These are phyloP conservation scores for Linurgus olivaceus DNA, from an alignment of 2,797 vertebrate species.

Conservation along the genomic window DNA sequence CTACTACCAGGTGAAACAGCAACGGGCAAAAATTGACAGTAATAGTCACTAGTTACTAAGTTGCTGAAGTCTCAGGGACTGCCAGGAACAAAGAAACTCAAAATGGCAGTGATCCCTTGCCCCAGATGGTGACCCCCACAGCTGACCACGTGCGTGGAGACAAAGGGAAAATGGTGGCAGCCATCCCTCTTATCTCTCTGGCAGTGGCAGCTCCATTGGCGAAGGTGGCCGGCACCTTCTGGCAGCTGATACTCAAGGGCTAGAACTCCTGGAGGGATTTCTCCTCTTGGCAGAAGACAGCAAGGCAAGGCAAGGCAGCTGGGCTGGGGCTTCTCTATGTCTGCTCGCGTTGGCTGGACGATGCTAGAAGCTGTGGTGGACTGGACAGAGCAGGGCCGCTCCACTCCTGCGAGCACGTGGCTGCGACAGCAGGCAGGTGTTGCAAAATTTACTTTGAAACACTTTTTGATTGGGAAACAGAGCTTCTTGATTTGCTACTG, in stretches of 20 bases:
- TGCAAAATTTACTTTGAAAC: neutral
- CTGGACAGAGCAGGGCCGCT: accelerated
- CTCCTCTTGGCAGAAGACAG: neutral
- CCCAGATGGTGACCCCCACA: neutral
- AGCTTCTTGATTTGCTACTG: neutral
- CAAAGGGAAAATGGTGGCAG: neutral
- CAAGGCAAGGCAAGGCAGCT: neutral
- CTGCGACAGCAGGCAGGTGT: too few relatives aligned
- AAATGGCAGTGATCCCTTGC: neutral
- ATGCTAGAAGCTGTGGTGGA: neutral
- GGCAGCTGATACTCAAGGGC: neutral
- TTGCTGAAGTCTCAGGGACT: neutral
- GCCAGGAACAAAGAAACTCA: neutral
- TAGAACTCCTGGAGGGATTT: neutral
- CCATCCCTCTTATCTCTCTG: neutral
- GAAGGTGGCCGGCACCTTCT: neutral
- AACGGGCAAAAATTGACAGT: neutral
- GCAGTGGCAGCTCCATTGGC: too few relatives aligned
- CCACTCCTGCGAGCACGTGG: accelerated
- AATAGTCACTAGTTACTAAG: neutral
- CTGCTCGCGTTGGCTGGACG: accelerated
- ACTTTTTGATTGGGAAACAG: neutral
- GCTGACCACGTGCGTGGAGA: accelerated
- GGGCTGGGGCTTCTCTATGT: too few relatives aligned
- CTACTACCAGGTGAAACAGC: neutral